phyloP scores from a whole-genome alignment of 2,888 invertebrate genomes.

The Malthinus flaveolus region DNA sequence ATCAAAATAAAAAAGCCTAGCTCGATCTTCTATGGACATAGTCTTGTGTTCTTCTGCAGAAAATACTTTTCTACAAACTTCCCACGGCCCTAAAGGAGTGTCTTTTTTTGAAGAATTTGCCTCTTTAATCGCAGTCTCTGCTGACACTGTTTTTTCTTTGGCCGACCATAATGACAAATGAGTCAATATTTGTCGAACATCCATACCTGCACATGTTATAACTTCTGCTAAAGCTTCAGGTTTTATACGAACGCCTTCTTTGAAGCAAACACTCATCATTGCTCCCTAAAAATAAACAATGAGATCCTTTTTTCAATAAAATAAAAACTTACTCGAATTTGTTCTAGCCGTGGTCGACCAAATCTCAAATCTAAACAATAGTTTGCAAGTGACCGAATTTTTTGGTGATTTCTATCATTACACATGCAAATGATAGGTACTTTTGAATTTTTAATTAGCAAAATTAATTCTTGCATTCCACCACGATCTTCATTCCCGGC shows the following conservation, averaged over 20 bases:
- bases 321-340: constrained; percentile 72
- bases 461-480: constrained; percentile 92
- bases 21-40: constrained; percentile 80
- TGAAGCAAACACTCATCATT: constrained; percentile 88
- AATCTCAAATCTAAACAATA: constrained; percentile 94
- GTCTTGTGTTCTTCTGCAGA: constrained; percentile 74
- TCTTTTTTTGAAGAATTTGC: constrained; percentile 75
- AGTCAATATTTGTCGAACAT: constrained; percentile 92
- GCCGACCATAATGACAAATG: constrained; percentile 82
- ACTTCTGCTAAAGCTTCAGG: constrained; percentile 80
- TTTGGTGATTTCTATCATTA: constrained; percentile 92
- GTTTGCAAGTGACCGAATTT: constrained; percentile 90
- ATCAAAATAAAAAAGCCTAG: constrained; percentile 94
- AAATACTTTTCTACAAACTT: constrained; percentile 88
- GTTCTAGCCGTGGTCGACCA: constrained; percentile 81
- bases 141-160: constrained; percentile 57
- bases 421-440: constrained; percentile 97
- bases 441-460: constrained; percentile 83
- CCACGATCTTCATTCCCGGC: constrained; percentile 98
- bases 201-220: constrained; percentile 86
- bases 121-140: constrained; percentile 60
- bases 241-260: constrained; percentile 82
- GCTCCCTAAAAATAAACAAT: constrained; percentile 65
- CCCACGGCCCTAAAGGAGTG: constrained; percentile 90
- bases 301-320: background rate